Evolutionary conservation across 2,113 vertebrate genomes (phyloP).

Genomic region (Stigmatopora argus): DNA sequence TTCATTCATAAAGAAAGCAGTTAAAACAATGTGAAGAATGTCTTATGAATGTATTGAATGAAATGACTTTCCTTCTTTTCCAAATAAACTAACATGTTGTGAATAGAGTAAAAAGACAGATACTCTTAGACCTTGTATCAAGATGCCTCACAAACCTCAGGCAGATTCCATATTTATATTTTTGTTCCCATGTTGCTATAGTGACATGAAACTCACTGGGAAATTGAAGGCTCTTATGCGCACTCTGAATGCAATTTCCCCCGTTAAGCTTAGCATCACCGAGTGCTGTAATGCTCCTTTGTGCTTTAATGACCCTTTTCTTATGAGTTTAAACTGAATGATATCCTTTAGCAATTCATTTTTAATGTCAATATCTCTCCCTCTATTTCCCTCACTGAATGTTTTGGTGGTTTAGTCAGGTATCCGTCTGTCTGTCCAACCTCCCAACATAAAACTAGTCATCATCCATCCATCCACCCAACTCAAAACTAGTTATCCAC

Average conservation of each 20-base stretch:
- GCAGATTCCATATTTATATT: constrained; percentile 50
- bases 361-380: too few species aligned
- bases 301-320: background rate
- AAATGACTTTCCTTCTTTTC: background rate
- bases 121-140: constrained; percentile 44
- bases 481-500: background rate
- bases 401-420: background rate
- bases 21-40: background rate
- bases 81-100: background rate
- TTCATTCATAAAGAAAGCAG: constrained; percentile 25
- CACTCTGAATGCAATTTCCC: constrained; percentile 45
- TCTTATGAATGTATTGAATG: background rate
- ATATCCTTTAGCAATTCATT: background rate
- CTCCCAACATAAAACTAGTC: background rate
- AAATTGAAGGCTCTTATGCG: constrained; percentile 25
- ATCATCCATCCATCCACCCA: background rate
- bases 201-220: constrained; percentile 42
- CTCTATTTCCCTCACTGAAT: too few species aligned
- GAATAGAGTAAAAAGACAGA: constrained; percentile 33
- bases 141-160: constrained; percentile 36
- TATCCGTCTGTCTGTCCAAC: background rate
- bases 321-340: background rate
- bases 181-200: constrained; percentile 45
- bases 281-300: background rate
- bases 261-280: constrained; percentile 32